Base-by-base conservation (phyloP, 2,888 invertebrate species). In the Orthonychiurus folsomi region DNA sequence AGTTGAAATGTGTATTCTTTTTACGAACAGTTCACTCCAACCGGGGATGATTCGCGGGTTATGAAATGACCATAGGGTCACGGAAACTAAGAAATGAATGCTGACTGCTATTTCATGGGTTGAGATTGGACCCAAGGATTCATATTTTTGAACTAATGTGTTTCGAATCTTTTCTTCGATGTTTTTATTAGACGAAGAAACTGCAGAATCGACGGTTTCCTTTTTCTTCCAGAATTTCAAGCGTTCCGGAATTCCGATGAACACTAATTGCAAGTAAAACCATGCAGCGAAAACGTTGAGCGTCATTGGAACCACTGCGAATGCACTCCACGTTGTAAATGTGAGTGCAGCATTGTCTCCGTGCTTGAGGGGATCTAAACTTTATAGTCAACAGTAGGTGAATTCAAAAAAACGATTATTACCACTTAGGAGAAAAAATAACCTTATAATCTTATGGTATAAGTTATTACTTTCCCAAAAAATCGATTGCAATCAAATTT, bases 111-210 rank as follows among this genome's bases (percentile, higher is more conserved):
- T 53, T 58, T 69, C 67, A 57, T 69, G 69, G 57, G 63, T 64
- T 1, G 50, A 59, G 52, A 69, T 62, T 23, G 61, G 56, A 5
- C 69, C 69, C 26, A 69, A 59, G 27, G 60, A 58, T 18, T 62
- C 50, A 50, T 69, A 68, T 23, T 69, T 65, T 85, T 83, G 60
- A 83, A 81, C 72, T 92, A 87, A 56, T 60, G 56, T 9, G 37
- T 20, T 52, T 63, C 54, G 20, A n/a, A n/a, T n/a, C n/a, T n/a
- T n/a, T n/a, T n/a, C n/a, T n/a, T n/a, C n/a, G n/a, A n/a, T n/a
- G n/a, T n/a, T n/a, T n/a, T n/a, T n/a, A n/a, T n/a, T n/a, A n/a
- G n/a, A n/a, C n/a, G n/a, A n/a, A n/a, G n/a, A n/a, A n/a, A n/a
- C n/a, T n/a, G n/a, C n/a, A n/a, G n/a, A n/a, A n/a, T n/a, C n/a